Percentiles rank a stretch among this genome's conserved stretches.
Conservation (phyloP, 2,797 vertebrate genomes). For the Glyptemys insculpta region DNA sequence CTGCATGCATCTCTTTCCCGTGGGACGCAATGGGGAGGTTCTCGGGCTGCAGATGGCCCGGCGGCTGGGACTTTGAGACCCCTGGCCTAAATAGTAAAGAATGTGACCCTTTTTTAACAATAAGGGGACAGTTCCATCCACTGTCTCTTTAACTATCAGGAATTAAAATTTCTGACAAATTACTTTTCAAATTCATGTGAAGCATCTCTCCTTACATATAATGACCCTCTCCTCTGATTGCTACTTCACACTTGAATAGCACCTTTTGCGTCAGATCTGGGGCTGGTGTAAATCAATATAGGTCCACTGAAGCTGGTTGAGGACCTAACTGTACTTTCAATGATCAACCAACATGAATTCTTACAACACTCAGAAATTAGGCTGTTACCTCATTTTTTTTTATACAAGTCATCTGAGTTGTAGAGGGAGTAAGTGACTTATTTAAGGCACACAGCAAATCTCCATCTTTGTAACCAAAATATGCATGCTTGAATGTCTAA, state of each 20-base stretch:
- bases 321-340: accelerated
- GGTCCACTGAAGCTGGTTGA: accelerated
- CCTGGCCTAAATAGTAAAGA: neutral
- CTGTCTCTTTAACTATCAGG: neutral
- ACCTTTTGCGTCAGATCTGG: accelerated
- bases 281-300: too few relatives aligned
- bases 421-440: neutral
- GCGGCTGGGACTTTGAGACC: too few relatives aligned
- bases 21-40: too few relatives aligned
- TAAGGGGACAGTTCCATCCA: neutral
- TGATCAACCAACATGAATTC: accelerated
- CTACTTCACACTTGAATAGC: neutral
- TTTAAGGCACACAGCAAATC: neutral
- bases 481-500: neutral
- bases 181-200: neutral
- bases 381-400: neutral
- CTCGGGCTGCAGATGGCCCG: too few relatives aligned
- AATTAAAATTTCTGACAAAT: neutral
- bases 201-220: accelerated
- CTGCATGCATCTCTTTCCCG: too few relatives aligned
- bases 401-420: neutral
- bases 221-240: neutral
- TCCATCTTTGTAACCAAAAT: neutral
- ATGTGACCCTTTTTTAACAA: neutral
- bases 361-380: neutral